phyloP scores from a whole-genome alignment of 2,888 invertebrate species.

The Cheilosia grossa region DNA sequence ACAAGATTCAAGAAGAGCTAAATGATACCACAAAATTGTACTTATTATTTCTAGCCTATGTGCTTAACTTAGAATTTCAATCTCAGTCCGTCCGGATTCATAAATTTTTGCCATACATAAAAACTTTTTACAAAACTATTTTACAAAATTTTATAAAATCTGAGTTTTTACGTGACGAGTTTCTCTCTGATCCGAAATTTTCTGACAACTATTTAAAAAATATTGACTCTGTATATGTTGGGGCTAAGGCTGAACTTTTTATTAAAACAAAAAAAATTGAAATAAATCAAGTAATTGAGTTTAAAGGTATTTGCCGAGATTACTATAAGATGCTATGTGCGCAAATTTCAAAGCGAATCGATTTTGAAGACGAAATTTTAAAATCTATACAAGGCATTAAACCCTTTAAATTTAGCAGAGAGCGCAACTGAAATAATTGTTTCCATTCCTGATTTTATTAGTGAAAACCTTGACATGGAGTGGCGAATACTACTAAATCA shows the following conservation, averaged over 20 bases:
- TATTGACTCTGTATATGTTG: slow-evolving; percentile 33
- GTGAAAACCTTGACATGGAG: slow-evolving; percentile 45
- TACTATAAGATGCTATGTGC: slow-evolving; percentile 41
- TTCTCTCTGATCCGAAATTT: slow-evolving; percentile 2
- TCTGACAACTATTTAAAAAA: slow-evolving; percentile 14
- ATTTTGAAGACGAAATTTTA: slow-evolving; percentile 40
- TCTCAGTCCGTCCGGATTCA: slow-evolving; percentile 21
- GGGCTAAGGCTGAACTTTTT: slow-evolving; percentile 35
- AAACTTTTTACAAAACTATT: slow-evolving; percentile 26
- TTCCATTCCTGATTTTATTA: slow-evolving; percentile 30
- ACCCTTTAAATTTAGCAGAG: slow-evolving; percentile 27
- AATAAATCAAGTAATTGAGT: slow-evolving; percentile 20
- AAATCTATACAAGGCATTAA: slow-evolving; percentile 25
- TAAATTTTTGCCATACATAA: slow-evolving; percentile 30
- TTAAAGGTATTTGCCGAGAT: slow-evolving; percentile 29
- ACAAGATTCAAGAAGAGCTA: too few relatives aligned
- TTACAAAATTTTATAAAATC: slow-evolving; percentile 34
- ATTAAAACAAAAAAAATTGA: slow-evolving; percentile 12
- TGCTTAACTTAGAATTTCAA: slow-evolving; percentile 34
- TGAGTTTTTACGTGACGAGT: slow-evolving; percentile 10
- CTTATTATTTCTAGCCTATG: too few relatives aligned
- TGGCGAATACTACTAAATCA: slow-evolving; percentile 42
- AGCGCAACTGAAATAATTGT: slow-evolving; percentile 12
- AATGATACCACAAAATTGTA: too few relatives aligned
- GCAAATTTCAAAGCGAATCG: slow-evolving; percentile 40